Evolutionary conservation across 2,797 vertebrate species (phyloP), one percentile per base, ranked within the genome.

Genomic region (Euphonia xanthogaster): DNA sequence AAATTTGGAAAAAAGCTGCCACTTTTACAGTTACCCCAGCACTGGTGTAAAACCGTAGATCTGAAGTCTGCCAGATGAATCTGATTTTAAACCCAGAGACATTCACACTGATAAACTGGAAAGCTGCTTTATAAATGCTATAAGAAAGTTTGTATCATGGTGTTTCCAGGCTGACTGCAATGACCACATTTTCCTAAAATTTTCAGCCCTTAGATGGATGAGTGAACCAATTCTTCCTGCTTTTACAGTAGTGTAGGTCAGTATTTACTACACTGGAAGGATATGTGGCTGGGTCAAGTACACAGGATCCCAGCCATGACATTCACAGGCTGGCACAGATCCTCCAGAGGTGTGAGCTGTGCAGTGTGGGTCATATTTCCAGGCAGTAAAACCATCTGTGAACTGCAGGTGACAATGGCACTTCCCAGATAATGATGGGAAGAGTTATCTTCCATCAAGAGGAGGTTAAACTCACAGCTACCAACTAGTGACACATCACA

Each of bases 361-460:
- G 30, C 50, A 8, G 7, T 50, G 57, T 16, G 27, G 48, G 37
- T 33, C 9, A 4, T 3, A 5, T 88, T 90, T 70, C 48, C 40
- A 5, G 7, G 11, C 37, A 7, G 0, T 42, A 18, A 44, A 4
- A 35, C 22, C 0, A 0, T 5, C 14, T 71, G 44, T 6, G 48
- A 74, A n/a, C 22, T 55, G 19, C 23, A 18, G 58, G 28, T 25
- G 70, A 61, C 2, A 4, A 19, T 13, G 30, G 21, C 24, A 63
- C 5, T 68, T 10, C 9, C 4, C 2, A 45, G 39, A 30, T 18
- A 61, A 50, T 16, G 48, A 57, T 51, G 19, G 45, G 30, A 73
- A 54, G 33, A 50, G 27, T 17, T 17, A 54, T 45, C 17, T n/a
- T n/a, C n/a, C n/a, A n/a, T n/a, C n/a, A n/a, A n/a, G n/a, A n/a